A percentile compares a stretch with the other conserved stretches of the same genome.
Conservation (phyloP, 2,888 invertebrate genomes). For the Rhamnusium bicolor region DNA sequence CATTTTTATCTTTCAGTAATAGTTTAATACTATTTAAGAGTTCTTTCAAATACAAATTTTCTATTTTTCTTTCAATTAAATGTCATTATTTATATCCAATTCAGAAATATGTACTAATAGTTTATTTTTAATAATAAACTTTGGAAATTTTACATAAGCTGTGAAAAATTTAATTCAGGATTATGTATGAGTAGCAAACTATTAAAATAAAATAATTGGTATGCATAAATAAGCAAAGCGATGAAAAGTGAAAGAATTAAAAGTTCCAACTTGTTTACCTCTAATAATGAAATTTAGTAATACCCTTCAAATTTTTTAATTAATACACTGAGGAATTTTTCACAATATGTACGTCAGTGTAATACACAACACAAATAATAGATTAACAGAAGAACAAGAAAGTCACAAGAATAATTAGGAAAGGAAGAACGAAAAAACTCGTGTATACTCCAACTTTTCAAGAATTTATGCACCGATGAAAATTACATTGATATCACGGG, state of each 20-base stretch:
- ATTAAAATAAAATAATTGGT: background rate
- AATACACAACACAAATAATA: constrained; percentile 13
- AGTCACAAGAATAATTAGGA: constrained; percentile 24
- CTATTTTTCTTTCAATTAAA: no score
- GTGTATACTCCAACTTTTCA: background rate
- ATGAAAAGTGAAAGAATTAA: constrained; percentile 2
- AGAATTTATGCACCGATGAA: background rate
- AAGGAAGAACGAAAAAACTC: constrained; percentile 14
- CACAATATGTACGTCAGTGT: constrained; percentile 3
- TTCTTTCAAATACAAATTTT: no score
- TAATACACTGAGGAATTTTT: background rate
- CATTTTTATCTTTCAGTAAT: no score
- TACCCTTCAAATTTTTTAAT: background rate
- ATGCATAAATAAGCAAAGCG: background rate
- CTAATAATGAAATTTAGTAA: background rate
- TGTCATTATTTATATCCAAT: no score
- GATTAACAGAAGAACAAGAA: constrained; percentile 29
- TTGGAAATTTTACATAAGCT: background rate
- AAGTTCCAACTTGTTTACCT: constrained; percentile 20
- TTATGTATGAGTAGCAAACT: background rate
- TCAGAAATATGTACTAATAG: no score
- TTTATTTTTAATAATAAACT: no score
- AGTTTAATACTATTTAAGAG: no score
- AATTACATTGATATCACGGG: background rate
- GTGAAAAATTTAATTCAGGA: background rate